These are phyloP conservation scores for Holcopasites calliopsidis DNA, from an alignment of 1,140 invertebrate species.

Conservation along the genomic window DNA sequence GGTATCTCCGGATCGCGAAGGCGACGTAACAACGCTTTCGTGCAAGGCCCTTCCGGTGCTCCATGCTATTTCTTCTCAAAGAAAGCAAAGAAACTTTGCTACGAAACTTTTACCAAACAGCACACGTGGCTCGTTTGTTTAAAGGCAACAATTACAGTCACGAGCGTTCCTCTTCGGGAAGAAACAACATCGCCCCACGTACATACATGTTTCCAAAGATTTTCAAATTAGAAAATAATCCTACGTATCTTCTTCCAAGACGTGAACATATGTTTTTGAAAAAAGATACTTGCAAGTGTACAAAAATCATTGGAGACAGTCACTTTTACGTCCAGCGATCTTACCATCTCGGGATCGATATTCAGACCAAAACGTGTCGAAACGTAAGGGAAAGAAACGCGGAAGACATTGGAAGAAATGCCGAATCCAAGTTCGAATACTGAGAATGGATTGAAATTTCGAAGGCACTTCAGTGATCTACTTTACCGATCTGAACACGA, in stretches of 20 bases:
- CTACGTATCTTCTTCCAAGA: not conserved
- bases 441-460: not conserved
- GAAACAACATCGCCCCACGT: not conserved
- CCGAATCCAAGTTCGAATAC: not conserved
- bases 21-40: not conserved
- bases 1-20: not conserved
- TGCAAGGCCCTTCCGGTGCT: constrained; percentile 48
- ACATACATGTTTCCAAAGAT: not conserved
- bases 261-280: not conserved
- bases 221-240: not conserved
- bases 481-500: not conserved
- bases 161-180: not conserved
- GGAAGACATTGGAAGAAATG: not conserved
- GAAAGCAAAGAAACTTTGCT: not conserved
- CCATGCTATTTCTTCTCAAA: not conserved
- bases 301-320: not conserved
- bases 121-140: not conserved
- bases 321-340: too few relatives aligned
- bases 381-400: not conserved
- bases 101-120: not conserved
- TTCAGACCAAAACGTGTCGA: not conserved
- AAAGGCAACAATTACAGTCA: not conserved
- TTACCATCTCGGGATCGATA: constrained; percentile 4
- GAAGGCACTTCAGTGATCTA: constrained; percentile 1
- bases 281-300: not conserved